Conservation (phyloP, 1,140 invertebrate species). For the Lanistes nyassanus region DNA sequence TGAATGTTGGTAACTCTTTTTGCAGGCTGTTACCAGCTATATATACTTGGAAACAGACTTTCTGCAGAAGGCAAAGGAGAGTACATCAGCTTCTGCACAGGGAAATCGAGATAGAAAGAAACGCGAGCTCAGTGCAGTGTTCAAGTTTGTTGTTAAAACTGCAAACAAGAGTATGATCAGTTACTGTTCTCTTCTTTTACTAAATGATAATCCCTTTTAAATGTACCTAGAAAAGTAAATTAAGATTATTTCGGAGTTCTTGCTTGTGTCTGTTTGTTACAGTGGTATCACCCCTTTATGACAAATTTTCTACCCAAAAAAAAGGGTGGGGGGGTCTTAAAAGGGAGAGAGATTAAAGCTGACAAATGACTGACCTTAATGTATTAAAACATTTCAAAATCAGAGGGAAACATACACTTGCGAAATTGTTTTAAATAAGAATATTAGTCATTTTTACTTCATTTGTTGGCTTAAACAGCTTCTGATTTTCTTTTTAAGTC, state of each 20-base stretch:
- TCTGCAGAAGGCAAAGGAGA: slow-evolving; percentile 45
- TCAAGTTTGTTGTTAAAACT: slow-evolving; percentile 48
- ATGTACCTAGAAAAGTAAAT: neutral
- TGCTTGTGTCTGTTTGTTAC: neutral
- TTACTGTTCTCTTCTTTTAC: no score
- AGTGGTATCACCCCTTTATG: neutral
- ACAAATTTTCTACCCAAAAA: neutral
- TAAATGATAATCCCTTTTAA: no score
- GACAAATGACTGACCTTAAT: no score
- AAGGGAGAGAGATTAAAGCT: no score
- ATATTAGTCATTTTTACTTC: no score
- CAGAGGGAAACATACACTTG: no score
- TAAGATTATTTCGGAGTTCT: neutral
- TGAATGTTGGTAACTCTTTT: slow-evolving; percentile 9
- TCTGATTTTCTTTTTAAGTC: no score
- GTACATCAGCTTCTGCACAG: slow-evolving; percentile 28
- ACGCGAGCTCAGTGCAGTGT: slow-evolving; percentile 41
- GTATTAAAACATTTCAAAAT: no score
- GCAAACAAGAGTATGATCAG: slow-evolving; percentile 46
- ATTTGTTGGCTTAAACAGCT: no score
- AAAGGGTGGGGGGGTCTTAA: neutral
- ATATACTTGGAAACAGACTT: slow-evolving; percentile 39
- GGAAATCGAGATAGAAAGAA: slow-evolving; percentile 47
- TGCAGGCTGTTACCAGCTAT: slow-evolving; percentile 41
- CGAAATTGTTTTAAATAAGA: no score